Evolutionary conservation across 1,140 invertebrate genomes (phyloP).

Genomic region (Drosophila lini): DNA sequence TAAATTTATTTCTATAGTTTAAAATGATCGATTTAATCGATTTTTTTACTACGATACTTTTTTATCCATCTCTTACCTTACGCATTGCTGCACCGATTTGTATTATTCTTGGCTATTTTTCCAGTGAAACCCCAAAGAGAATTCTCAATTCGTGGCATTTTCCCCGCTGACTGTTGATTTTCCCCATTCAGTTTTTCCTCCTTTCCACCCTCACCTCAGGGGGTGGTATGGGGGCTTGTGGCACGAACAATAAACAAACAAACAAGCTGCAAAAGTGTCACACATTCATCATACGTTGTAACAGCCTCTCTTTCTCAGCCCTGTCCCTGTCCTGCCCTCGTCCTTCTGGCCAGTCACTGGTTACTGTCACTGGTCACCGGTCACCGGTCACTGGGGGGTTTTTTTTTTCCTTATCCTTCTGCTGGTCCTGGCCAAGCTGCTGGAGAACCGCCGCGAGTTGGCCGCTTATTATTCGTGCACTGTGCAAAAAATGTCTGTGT

Average conservation of each 20-base stretch:
- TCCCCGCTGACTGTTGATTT: conserved; percentile 10
- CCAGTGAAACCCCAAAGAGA: background rate
- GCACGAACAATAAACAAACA: conserved; percentile 74
- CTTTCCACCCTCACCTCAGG: background rate
- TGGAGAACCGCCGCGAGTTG: conserved; percentile 7
- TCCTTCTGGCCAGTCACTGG: background rate
- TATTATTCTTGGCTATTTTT: background rate
- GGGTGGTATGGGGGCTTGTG: background rate
- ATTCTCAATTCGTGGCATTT: conserved; percentile 2
- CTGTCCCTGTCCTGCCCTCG: background rate
- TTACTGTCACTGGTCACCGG: conserved; percentile 14
- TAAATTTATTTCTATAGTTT: no score
- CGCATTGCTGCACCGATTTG: background rate
- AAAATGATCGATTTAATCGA: no score
- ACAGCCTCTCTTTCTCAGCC: background rate
- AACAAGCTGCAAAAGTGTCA: conserved; percentile 77
- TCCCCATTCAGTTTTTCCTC: conserved; percentile 11
- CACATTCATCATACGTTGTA: conserved; percentile 72
- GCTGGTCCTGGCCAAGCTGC: background rate
- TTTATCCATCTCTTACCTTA: background rate
- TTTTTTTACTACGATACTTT: no score
- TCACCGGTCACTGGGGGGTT: background rate
- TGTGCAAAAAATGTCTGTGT: conserved; percentile 2
- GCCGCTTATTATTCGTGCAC: conserved; percentile 12
- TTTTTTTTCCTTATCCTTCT: conserved; percentile 1